A percentile compares a stretch with the other conserved stretches of the same genome.
These are phyloP conservation scores for Leucoptera coffeella DNA, from an alignment of 2,888 invertebrate genomes.

Conservation along the genomic window DNA sequence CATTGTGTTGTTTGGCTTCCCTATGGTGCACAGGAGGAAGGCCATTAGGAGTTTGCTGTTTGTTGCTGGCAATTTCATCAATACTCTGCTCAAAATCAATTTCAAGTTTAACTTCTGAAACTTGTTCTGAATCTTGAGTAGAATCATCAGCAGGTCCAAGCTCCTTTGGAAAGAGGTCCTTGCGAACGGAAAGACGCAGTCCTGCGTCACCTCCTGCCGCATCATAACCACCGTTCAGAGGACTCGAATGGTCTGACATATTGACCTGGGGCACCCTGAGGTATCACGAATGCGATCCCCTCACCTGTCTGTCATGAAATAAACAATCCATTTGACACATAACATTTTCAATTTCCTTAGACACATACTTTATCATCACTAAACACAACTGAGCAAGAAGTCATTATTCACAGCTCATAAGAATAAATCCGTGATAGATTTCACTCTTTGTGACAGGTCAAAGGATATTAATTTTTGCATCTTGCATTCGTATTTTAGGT, in stretches of 20 bases:
- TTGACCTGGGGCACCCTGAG: conserved; percentile 19
- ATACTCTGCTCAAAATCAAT: conserved; percentile 49
- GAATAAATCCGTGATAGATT: conserved; percentile 36
- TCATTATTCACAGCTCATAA: conserved; percentile 23
- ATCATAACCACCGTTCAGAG: conserved; percentile 44
- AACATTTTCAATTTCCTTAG: conserved; percentile 51
- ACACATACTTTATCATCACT: conserved; percentile 26
- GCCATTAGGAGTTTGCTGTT: conserved; percentile 29
- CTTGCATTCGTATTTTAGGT: conserved; percentile 52
- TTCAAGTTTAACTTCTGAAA: conserved; percentile 39
- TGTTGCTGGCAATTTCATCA: conserved; percentile 35
- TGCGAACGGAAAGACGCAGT: conserved; percentile 41
- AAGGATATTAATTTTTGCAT: conserved; percentile 49
- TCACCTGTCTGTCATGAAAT: conserved; percentile 48
- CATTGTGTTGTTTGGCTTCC: conserved; percentile 25
- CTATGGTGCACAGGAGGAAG: conserved; percentile 15
- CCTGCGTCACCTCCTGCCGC: conserved; percentile 21
- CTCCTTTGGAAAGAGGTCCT: conserved; percentile 39
- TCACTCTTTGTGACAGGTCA: conserved; percentile 36
- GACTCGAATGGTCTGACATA: conserved; percentile 47
- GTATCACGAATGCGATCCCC: conserved; percentile 12
- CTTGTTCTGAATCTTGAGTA: conserved; percentile 6
- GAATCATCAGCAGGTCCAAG: conserved; percentile 20
- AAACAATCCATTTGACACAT: conserved; percentile 55
- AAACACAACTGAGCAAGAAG: no score